Percentiles rank a stretch among this genome's conserved stretches.
phyloP scores from a whole-genome alignment of 1,140 invertebrate genomes.

The Caenorhabditis latens region DNA sequence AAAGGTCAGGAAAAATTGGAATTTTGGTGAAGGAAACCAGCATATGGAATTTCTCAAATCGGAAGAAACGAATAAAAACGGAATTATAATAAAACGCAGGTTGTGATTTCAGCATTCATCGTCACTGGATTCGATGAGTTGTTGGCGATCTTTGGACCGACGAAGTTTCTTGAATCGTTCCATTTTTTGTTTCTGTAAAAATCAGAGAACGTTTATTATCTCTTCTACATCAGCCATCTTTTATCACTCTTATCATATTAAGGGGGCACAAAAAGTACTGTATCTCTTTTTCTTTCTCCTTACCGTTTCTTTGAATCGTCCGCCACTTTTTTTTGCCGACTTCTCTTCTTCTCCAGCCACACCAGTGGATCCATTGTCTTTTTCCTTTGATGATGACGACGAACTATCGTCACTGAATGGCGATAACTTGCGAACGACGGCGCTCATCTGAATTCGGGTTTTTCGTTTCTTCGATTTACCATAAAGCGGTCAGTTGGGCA shows the following conservation, averaged over 20 bases:
- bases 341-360: slow-evolving; percentile 3
- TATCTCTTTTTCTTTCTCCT: neutral
- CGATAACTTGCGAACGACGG: slow-evolving; percentile 54
- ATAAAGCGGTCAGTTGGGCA: slow-evolving; percentile 54
- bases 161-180: slow-evolving; percentile 41
- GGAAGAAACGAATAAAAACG: neutral
- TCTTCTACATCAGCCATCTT: neutral
- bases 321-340: slow-evolving; percentile 22
- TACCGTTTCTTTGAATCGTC: slow-evolving; percentile 46
- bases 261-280: neutral
- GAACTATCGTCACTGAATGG: slow-evolving; percentile 53
- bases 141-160: slow-evolving; percentile 43
- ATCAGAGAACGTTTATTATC: slow-evolving; percentile 6
- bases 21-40: slow-evolving; percentile 28
- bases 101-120: neutral
- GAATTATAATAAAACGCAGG: neutral
- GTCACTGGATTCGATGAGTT: slow-evolving; percentile 47
- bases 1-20: neutral
- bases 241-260: slow-evolving; percentile 19
- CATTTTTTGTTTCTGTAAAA: slow-evolving; percentile 45
- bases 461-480: neutral
- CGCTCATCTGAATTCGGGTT: slow-evolving; percentile 46
- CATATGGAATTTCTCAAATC: neutral
- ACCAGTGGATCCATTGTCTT: slow-evolving; percentile 5
- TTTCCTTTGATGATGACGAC: slow-evolving; percentile 48